A percentile compares a stretch with the other conserved stretches of the same genome.
Conservation (phyloP, 2,113 vertebrate genomes). For the Nothoprocta pentlandii region DNA sequence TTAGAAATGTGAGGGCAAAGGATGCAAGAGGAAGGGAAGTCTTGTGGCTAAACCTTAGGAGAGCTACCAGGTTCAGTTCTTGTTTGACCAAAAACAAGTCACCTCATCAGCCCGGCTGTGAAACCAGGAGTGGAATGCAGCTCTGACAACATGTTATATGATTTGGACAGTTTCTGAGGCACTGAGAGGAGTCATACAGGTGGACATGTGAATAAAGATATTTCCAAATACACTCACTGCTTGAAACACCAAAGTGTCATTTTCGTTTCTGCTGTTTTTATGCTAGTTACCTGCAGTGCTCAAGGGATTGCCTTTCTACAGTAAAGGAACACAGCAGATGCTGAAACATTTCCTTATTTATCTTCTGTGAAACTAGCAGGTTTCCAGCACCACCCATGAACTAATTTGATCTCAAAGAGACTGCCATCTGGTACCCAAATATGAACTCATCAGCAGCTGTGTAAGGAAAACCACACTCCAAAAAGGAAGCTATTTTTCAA, state of each 20-base stretch:
- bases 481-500: background rate
- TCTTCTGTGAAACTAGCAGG: background rate
- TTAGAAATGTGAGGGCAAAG: background rate
- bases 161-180: background rate
- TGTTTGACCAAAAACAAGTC: background rate
- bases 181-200: background rate
- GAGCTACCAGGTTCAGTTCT: background rate
- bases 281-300: background rate
- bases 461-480: background rate
- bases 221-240: background rate
- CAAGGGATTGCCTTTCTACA: background rate
- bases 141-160: background rate
- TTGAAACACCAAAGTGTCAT: background rate
- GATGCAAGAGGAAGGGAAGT: background rate
- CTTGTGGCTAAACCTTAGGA: background rate
- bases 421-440: background rate
- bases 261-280: background rate
- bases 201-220: rapidly evolving
- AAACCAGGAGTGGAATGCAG: background rate
- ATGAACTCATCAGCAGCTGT: background rate
- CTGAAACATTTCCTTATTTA: background rate
- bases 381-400: background rate
- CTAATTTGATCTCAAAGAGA: background rate
- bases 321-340: background rate
- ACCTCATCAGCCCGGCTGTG: background rate